Evolutionary conservation across 2,888 invertebrate species (phyloP).

Genomic region (Parnassius apollo): DNA sequence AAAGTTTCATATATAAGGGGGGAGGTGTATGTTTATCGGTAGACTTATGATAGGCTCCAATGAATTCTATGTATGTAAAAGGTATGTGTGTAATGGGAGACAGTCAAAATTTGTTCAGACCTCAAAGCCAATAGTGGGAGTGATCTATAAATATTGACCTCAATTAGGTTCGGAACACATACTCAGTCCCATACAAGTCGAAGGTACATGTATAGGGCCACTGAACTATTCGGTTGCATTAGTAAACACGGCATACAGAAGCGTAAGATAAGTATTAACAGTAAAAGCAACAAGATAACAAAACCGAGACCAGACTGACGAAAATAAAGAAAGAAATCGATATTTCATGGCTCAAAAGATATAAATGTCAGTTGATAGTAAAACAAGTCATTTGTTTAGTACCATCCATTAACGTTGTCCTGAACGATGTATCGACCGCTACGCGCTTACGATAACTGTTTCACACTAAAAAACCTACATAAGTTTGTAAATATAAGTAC

Average conservation of each 20-base stretch:
- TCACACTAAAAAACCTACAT: conserved; percentile 15
- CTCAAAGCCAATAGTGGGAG: too few relatives aligned
- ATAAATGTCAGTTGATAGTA: conserved; percentile 24
- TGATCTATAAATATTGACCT: too few relatives aligned
- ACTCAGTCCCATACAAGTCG: too few relatives aligned
- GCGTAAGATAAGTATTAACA: conserved; percentile 19
- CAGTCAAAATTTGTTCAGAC: too few relatives aligned
- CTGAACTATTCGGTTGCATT: too few relatives aligned
- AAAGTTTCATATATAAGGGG: too few relatives aligned
- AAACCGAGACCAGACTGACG: conserved; percentile 9
- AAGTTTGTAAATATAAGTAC: conserved; percentile 14
- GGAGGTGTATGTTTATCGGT: too few relatives aligned
- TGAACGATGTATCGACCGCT: not conserved
- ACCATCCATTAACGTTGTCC: conserved; percentile 12
- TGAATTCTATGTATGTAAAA: too few relatives aligned
- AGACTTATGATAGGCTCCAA: too few relatives aligned
- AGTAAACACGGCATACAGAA: conserved; percentile 17
- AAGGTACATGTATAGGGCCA: too few relatives aligned
- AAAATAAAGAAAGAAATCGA: conserved; percentile 5
- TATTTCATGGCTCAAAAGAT: conserved; percentile 18
- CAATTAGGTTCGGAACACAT: too few relatives aligned
- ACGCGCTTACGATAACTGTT: conserved; percentile 3
- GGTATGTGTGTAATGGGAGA: too few relatives aligned
- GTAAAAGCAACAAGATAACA: conserved; percentile 21
- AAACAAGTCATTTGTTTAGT: conserved; percentile 21